phyloP scores from a whole-genome alignment of 2,113 vertebrate species.

The Podarcis muralis region DNA sequence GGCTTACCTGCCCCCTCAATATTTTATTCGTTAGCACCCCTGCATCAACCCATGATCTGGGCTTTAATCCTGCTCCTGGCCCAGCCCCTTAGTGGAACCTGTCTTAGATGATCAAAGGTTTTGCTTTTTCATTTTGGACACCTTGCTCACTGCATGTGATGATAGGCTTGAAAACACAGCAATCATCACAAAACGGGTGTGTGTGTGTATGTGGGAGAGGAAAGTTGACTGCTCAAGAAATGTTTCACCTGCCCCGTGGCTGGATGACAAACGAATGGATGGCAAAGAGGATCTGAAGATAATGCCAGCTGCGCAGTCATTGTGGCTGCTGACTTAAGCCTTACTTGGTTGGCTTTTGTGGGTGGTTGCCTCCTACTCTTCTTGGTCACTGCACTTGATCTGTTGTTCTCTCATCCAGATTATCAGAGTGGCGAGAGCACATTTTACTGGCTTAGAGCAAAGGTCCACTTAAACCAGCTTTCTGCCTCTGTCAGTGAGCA shows the following conservation, averaged over 20 bases:
- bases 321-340: neutral
- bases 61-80: neutral
- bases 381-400: neutral
- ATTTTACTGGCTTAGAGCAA: neutral
- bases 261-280: neutral
- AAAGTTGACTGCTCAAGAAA: neutral
- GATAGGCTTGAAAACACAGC: neutral
- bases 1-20: too few relatives aligned
- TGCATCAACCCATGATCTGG: too few relatives aligned
- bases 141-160: neutral
- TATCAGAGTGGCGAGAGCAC: neutral
- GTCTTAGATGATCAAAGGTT: neutral
- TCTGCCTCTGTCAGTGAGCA: too few relatives aligned
- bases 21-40: too few relatives aligned
- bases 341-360: neutral
- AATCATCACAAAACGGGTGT: neutral
- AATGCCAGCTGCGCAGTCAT: neutral
- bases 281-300: neutral
- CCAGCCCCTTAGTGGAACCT: neutral
- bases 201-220: too few relatives aligned
- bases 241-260: neutral
- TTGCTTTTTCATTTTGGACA: neutral
- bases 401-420: neutral
- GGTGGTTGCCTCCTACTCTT: neutral
- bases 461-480: neutral